A percentile compares a stretch with the other conserved stretches of the same genome.
Evolutionary conservation across 2,113 vertebrate species (phyloP).

Genomic region (Rhabdomys dilectus): DNA sequence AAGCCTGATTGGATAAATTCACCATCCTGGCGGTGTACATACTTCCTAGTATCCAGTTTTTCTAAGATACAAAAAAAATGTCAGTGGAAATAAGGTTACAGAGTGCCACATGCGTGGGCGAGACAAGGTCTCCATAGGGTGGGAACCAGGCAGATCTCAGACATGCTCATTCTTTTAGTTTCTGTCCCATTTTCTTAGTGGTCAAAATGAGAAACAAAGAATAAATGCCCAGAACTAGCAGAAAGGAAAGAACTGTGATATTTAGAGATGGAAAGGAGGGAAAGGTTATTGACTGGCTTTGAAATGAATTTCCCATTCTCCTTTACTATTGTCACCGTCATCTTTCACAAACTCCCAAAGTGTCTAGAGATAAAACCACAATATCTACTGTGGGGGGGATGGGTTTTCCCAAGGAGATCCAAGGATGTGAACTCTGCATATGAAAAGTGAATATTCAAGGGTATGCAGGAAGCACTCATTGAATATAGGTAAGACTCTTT

Average conservation of each 20-base stretch:
- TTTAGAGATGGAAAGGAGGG: slow-evolving; percentile 62
- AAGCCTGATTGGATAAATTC: slow-evolving; percentile 80
- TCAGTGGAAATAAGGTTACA: slow-evolving; percentile 82
- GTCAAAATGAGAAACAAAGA: slow-evolving; percentile 62
- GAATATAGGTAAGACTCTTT: slow-evolving; percentile 14
- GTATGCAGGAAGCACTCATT: not conserved
- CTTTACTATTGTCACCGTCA: slow-evolving; percentile 62
- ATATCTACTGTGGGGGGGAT: slow-evolving; percentile 40
- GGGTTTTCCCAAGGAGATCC: not conserved
- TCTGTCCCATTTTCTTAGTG: slow-evolving; percentile 68
- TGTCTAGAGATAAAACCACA: slow-evolving; percentile 57
- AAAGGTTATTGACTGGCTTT: slow-evolving; percentile 63
- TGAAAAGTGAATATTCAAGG: slow-evolving; percentile 56
- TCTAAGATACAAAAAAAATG: slow-evolving; percentile 71
- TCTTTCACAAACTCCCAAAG: slow-evolving; percentile 52
- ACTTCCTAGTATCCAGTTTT: slow-evolving; percentile 69
- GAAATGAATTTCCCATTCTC: slow-evolving; percentile 70
- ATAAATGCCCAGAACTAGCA: slow-evolving; percentile 16
- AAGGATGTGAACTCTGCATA: slow-evolving; percentile 14
- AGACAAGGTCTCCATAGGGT: slow-evolving; percentile 81
- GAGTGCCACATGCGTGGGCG: slow-evolving; percentile 80
- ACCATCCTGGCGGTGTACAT: slow-evolving; percentile 75
- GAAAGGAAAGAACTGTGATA: slow-evolving; percentile 61
- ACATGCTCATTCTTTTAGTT: slow-evolving; percentile 76
- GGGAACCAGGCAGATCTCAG: slow-evolving; percentile 79